A percentile compares a stretch with the other conserved stretches of the same genome.
These are phyloP conservation scores for Oscheius sp. DNA, from an alignment of 2,888 invertebrate species.

Conservation along the genomic window DNA sequence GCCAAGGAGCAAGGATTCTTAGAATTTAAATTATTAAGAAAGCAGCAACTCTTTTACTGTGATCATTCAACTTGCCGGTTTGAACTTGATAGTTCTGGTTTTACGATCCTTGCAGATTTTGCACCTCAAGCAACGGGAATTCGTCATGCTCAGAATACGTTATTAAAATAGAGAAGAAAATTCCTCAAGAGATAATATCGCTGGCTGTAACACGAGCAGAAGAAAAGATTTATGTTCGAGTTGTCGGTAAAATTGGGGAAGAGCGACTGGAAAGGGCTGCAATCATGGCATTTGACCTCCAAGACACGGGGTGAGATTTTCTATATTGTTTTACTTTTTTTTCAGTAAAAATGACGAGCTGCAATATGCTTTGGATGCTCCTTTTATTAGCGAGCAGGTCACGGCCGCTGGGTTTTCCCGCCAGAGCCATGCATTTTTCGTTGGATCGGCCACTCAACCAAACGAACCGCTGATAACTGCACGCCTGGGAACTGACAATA, in stretches of 20 bases:
- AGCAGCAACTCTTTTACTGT: constrained; percentile 55
- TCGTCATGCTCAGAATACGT: constrained; percentile 19
- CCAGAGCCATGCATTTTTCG: constrained; percentile 46
- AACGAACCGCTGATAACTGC: constrained; percentile 44
- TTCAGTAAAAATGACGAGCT: constrained; percentile 1
- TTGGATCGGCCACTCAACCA: constrained; percentile 43
- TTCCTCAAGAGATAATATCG: constrained; percentile 2
- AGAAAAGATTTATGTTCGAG: constrained; percentile 25
- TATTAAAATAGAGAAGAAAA: not conserved
- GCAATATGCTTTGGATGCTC: constrained; percentile 40
- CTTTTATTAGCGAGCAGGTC: constrained; percentile 41
- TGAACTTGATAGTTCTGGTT: not conserved
- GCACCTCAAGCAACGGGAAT: constrained; percentile 18
- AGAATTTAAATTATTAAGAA: constrained; percentile 54
- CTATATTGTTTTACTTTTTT: not conserved
- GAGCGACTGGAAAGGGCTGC: constrained; percentile 7
- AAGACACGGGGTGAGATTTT: constrained; percentile 29
- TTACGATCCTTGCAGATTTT: constrained; percentile 21
- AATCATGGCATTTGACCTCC: constrained; percentile 23
- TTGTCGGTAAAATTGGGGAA: not conserved
- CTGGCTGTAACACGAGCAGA: constrained; percentile 11
- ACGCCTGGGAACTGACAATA: not conserved
- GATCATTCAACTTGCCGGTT: constrained; percentile 52
- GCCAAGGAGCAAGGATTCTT: constrained; percentile 37
- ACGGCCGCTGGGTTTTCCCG: constrained; percentile 42